Conservation (phyloP, 2,113 vertebrate species). For the Mustela nigripes region DNA sequence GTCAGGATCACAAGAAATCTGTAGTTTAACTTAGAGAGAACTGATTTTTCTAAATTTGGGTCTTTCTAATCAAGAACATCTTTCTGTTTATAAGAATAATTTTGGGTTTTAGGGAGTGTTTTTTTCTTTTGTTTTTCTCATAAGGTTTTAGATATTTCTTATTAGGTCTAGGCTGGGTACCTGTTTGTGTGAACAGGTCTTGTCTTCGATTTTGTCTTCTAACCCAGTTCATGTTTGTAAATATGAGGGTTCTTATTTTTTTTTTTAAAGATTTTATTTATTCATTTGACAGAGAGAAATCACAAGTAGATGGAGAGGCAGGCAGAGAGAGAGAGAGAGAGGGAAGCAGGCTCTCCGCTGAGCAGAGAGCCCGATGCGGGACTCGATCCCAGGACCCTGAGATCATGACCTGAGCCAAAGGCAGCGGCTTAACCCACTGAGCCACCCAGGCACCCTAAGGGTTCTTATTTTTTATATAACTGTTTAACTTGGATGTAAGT, state of each 20-base stretch:
- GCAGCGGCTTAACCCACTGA: too few relatives aligned
- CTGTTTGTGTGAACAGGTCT: neutral
- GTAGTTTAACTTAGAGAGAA: neutral
- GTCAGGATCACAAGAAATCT: constrained; percentile 54
- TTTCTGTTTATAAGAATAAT: neutral
- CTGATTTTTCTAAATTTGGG: neutral
- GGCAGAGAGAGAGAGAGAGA: too few relatives aligned
- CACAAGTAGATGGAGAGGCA: too few relatives aligned
- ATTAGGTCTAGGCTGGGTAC: neutral
- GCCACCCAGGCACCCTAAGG: neutral
- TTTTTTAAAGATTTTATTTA: too few relatives aligned
- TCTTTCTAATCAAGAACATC: neutral
- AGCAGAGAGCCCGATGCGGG: too few relatives aligned
- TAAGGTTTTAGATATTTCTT: constrained; percentile 46
- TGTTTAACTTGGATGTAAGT: constrained; percentile 8
- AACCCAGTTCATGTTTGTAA: neutral
- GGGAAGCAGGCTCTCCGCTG: too few relatives aligned
- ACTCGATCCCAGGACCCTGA: too few relatives aligned
- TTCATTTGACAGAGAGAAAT: too few relatives aligned
- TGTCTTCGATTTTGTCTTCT: neutral
- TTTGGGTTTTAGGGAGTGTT: neutral
- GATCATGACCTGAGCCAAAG: too few relatives aligned
- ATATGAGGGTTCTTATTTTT: neutral
- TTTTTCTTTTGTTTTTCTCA: neutral
- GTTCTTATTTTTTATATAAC: neutral